phyloP scores from a whole-genome alignment of 2,797 vertebrate species.

The Tiaroga cobitis region DNA sequence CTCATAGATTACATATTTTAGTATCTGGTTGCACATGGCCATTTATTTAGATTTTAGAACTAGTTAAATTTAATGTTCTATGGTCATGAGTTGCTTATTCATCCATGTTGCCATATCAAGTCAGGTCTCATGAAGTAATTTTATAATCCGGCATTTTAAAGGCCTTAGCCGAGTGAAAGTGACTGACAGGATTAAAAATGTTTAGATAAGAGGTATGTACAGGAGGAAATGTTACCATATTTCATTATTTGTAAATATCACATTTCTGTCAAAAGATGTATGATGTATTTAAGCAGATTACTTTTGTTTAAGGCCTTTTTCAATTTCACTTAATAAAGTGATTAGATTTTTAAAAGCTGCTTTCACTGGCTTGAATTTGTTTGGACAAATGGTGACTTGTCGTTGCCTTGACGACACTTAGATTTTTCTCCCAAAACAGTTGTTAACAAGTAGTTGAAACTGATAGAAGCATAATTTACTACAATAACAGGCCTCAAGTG shows the following conservation, averaged over 20 bases:
- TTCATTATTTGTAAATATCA: conserved; percentile 87
- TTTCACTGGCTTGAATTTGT: conserved; percentile 39
- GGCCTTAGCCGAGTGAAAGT: conserved; percentile 16
- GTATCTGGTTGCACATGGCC: conserved; percentile 40
- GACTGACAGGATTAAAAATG: conserved; percentile 37
- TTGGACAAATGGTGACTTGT: background rate
- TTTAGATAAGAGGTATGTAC: conserved; percentile 65
- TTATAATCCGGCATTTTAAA: conserved; percentile 14
- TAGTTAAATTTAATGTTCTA: conserved; percentile 25
- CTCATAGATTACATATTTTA: conserved; percentile 43
- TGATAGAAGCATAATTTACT: conserved; percentile 20
- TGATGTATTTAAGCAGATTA: conserved; percentile 87
- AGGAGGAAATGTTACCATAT: conserved; percentile 77
- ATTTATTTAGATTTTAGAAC: conserved; percentile 44
- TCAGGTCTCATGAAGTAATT: conserved; percentile 22
- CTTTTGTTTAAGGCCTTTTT: conserved; percentile 66
- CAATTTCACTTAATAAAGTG: conserved; percentile 74
- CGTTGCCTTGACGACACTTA: background rate
- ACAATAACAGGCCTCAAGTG: conserved; percentile 6
- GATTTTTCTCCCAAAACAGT: conserved; percentile 3
- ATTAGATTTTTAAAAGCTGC: conserved; percentile 64
- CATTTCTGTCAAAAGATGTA: conserved; percentile 84
- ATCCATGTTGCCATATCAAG: conserved; percentile 24
- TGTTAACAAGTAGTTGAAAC: conserved; percentile 28
- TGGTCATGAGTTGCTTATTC: conserved; percentile 38